A percentile compares a stretch with the other conserved stretches of the same genome.
These are phyloP conservation scores for Falco columbarius DNA, from an alignment of 2,797 vertebrate genomes.

Conservation along the genomic window DNA sequence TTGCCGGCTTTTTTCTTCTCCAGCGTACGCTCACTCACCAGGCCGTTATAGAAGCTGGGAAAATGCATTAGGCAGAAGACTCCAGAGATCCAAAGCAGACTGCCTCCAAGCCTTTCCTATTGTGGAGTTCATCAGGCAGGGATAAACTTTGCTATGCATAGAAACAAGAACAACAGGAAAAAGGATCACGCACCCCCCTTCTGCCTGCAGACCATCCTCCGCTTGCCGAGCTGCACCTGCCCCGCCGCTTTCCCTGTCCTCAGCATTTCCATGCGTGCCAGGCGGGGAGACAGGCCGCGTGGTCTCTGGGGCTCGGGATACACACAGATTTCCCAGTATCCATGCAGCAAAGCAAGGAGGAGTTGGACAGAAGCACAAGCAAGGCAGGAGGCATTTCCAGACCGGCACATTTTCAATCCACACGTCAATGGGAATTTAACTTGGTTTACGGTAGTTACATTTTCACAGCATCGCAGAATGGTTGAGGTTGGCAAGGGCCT, in stretches of 20 bases:
- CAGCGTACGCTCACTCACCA: neutral
- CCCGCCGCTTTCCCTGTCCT: neutral
- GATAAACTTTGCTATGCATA: neutral
- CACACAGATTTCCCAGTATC: neutral
- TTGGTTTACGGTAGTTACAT: rapidly evolving
- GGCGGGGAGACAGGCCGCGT: neutral
- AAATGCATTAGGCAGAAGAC: neutral
- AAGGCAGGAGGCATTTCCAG: neutral
- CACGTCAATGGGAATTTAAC: neutral
- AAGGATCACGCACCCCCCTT: rapidly evolving
- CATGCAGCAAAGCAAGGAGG: neutral
- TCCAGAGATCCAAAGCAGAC: neutral
- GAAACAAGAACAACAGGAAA: neutral
- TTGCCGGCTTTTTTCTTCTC: neutral
- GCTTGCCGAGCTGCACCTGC: neutral
- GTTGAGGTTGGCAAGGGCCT: neutral
- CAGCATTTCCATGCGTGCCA: rapidly evolving
- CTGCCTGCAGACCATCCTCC: neutral
- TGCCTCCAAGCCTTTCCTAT: rapidly evolving
- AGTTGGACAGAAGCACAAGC: neutral
- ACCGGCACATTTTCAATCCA: neutral
- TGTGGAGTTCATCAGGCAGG: neutral
- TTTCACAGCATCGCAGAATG: neutral
- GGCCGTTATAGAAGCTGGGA: neutral
- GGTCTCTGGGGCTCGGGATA: neutral